Conservation (phyloP, 2,797 vertebrate genomes). For the Enteromius fasciolatus region DNA sequence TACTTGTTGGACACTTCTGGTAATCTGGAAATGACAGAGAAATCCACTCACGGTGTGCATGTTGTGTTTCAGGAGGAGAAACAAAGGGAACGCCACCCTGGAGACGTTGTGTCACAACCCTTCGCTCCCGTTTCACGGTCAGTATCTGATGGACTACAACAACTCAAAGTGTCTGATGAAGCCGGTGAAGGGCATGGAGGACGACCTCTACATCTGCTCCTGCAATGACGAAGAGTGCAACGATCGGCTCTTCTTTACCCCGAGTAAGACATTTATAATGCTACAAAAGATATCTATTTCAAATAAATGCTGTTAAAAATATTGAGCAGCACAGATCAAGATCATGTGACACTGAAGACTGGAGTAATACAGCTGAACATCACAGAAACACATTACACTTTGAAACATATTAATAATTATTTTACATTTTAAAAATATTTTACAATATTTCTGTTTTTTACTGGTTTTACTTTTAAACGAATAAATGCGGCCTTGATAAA, state of each 20-base stretch:
- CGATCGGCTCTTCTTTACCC: conserved; percentile 78
- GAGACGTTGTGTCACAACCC: conserved; percentile 91
- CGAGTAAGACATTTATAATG: background rate
- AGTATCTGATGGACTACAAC: conserved; percentile 80
- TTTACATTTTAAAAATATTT: background rate
- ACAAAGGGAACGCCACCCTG: conserved; percentile 81
- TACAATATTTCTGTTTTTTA: background rate
- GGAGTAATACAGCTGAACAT: background rate
- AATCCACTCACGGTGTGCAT: background rate
- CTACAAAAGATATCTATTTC: background rate
- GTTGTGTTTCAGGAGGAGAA: conserved; percentile 65
- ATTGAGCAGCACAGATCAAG: background rate
- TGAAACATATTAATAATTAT: background rate
- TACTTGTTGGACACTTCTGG: no score
- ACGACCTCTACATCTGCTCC: conserved; percentile 89
- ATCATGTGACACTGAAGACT: background rate
- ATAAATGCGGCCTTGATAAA: background rate
- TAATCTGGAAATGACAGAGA: no score
- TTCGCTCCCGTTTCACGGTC: conserved; percentile 73
- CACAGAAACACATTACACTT: background rate
- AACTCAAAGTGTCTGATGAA: conserved; percentile 86
- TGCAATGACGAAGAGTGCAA: conserved; percentile 88
- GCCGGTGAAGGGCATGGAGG: conserved; percentile 85
- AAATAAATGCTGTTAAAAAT: background rate
- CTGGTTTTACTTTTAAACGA: background rate